A percentile compares a stretch with the other conserved stretches of the same genome.
Conservation (phyloP, 2,888 invertebrate genomes). For the Melolontha melolontha region DNA sequence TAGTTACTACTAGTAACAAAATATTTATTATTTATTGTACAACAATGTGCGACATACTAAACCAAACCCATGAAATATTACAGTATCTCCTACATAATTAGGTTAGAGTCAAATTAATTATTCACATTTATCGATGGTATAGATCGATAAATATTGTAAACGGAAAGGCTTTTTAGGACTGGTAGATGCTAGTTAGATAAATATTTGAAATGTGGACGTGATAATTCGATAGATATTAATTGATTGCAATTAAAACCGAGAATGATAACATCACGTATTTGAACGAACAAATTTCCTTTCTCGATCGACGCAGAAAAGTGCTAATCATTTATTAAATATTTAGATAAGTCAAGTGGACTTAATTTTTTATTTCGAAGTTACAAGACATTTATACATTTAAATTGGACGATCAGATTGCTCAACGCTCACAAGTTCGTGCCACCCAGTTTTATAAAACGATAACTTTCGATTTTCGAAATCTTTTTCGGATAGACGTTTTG, state of each 20-base stretch:
- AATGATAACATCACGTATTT: conserved; percentile 3
- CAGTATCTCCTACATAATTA: conserved; percentile 9
- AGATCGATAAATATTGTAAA: conserved; percentile 12
- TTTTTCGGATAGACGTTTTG: too few species aligned
- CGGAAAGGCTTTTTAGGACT: conserved; percentile 6
- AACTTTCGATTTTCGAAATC: too few species aligned
- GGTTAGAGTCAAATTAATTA: conserved; percentile 18
- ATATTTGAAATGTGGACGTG: conserved; percentile 25
- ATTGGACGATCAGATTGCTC: too few species aligned
- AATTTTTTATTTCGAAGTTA: too few species aligned
- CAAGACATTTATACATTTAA: too few species aligned
- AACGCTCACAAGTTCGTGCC: too few species aligned
- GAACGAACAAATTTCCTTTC: conserved; percentile 17
- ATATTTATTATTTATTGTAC: too few species aligned
- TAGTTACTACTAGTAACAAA: too few species aligned
- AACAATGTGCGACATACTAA: too few species aligned
- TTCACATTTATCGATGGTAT: conserved; percentile 21
- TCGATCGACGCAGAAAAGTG: conserved; percentile 17
- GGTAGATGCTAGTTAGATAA: conserved; percentile 15
- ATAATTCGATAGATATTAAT: conserved; percentile 23
- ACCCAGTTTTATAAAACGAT: too few species aligned
- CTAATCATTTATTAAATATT: conserved; percentile 29
- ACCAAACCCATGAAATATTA: too few species aligned
- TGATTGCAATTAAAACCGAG: conserved; percentile 24
- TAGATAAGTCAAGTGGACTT: conserved; percentile 16